phyloP scores from a whole-genome alignment of 2,797 vertebrate genomes.

The Dicrostonyx torquatus region DNA sequence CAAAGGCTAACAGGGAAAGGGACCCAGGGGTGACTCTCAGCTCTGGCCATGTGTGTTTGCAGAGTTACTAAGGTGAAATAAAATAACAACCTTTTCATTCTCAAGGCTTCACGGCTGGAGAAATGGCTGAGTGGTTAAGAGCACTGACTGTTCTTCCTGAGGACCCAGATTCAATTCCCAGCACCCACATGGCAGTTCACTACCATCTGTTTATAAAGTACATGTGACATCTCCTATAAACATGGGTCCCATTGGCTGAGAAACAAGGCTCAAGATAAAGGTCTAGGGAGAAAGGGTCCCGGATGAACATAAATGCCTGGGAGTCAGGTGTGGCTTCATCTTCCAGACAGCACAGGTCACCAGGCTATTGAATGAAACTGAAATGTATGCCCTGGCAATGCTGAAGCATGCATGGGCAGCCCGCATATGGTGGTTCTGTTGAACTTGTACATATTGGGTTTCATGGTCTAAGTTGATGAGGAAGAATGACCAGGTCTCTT shows the following conservation, averaged over 20 bases:
- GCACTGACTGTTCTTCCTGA: too few species aligned
- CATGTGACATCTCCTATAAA: neutral
- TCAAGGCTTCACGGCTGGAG: too few species aligned
- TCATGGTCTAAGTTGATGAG: too few species aligned
- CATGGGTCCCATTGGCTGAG: neutral
- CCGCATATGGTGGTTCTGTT: too few species aligned
- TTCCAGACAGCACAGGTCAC: neutral
- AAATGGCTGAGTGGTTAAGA: too few species aligned
- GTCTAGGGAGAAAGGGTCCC: neutral
- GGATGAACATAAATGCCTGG: neutral
- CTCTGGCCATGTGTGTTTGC: neutral
- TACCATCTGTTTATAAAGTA: neutral
- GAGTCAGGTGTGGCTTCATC: neutral
- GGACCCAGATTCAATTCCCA: too few species aligned
- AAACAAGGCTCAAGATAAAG: neutral
- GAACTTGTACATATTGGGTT: too few species aligned
- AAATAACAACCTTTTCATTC: neutral
- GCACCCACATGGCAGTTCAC: too few species aligned
- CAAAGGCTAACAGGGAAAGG: neutral
- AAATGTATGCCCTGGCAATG: too few species aligned
- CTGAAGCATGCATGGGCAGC: too few species aligned
- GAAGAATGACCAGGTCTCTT: too few species aligned
- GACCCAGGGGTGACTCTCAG: neutral
- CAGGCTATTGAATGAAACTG: too few species aligned
- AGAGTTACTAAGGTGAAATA: neutral